These are phyloP conservation scores for Bombycilla garrulus DNA, from an alignment of 2,113 vertebrate genomes.

Conservation along the genomic window DNA sequence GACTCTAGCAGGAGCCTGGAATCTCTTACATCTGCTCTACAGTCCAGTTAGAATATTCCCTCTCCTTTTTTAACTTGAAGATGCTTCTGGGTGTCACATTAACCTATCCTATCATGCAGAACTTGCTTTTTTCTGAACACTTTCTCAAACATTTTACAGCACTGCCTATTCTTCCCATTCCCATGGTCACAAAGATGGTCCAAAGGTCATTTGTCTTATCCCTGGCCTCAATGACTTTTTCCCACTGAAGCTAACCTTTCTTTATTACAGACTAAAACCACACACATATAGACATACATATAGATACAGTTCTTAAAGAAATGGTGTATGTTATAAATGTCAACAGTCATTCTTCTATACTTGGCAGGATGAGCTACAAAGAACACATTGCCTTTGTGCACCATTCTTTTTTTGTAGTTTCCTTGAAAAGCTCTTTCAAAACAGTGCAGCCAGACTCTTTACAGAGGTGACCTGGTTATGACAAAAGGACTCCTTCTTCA, in stretches of 20 bases:
- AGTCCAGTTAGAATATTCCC: neutral
- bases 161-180: neutral
- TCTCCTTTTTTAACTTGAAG: neutral
- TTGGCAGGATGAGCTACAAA: neutral
- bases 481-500: neutral
- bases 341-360: neutral
- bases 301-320: neutral
- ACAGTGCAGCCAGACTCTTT: neutral
- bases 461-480: neutral
- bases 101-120: neutral
- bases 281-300: accelerated
- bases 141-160: neutral
- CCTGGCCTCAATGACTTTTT: neutral
- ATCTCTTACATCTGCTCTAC: neutral
- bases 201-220: neutral
- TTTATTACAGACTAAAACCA: neutral
- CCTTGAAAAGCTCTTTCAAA: neutral
- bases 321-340: neutral
- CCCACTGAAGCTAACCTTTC: neutral
- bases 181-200: neutral
- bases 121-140: neutral
- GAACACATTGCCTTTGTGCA: neutral
- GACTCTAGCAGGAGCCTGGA: neutral
- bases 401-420: neutral
- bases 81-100: neutral